phyloP scores from a whole-genome alignment of 1,140 invertebrate genomes.

The Cydia fagiglandana region DNA sequence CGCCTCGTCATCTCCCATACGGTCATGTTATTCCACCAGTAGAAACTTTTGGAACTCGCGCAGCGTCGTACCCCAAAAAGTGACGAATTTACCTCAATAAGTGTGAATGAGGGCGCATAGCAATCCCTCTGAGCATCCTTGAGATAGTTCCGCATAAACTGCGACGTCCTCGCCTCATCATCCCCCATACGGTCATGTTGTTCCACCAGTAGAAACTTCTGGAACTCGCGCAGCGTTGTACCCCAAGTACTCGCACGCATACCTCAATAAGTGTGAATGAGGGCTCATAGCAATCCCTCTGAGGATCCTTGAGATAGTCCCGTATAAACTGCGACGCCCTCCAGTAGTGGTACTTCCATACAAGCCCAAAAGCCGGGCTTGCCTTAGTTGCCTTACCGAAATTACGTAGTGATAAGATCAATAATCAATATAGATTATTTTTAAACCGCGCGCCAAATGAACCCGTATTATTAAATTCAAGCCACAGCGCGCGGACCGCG shows the following conservation, averaged over 20 bases:
- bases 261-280: conserved; percentile 88
- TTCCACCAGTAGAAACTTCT: conserved; percentile 88
- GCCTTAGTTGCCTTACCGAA: too few species aligned
- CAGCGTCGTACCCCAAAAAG: not conserved
- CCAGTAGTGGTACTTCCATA: too few species aligned
- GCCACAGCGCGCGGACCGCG: too few species aligned
- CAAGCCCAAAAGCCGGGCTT: too few species aligned
- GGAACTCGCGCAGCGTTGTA: conserved; percentile 85
- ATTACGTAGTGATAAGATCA: too few species aligned
- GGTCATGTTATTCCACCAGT: conserved; percentile 88
- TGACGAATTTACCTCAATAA: conserved; percentile 81
- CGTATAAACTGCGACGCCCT: conserved; percentile 86
- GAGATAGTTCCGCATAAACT: conserved; percentile 88
- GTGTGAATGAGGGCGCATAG: conserved; percentile 89
- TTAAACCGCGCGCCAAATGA: too few species aligned
- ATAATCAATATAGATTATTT: too few species aligned
- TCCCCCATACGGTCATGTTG: conserved; percentile 87
- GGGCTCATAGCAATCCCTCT: conserved; percentile 89
- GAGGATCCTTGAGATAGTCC: conserved; percentile 88
- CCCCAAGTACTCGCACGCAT: too few species aligned
- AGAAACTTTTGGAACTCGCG: conserved; percentile 91
- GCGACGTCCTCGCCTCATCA: conserved; percentile 82
- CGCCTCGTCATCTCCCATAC: conserved; percentile 81
- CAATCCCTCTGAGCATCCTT: conserved; percentile 89
- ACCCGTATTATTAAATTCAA: too few species aligned